These are phyloP conservation scores for Cosmia pyralina DNA, from an alignment of 2,888 invertebrate species.

Conservation along the genomic window DNA sequence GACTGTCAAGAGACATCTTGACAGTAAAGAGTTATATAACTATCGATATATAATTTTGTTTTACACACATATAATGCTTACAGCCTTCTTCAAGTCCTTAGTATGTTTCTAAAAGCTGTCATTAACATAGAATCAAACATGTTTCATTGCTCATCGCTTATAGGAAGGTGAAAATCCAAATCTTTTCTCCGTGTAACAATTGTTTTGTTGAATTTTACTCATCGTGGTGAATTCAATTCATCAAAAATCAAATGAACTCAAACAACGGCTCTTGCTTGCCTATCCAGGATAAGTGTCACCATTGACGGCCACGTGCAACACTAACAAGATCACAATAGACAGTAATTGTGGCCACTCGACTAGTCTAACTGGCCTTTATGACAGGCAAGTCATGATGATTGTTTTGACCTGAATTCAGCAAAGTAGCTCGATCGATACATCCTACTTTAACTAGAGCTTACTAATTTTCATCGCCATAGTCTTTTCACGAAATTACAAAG, in stretches of 20 bases:
- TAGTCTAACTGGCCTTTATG: slow-evolving; percentile 7
- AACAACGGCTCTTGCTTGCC: neutral
- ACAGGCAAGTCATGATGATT: slow-evolving; percentile 13
- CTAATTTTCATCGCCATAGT: neutral
- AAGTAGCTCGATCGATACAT: slow-evolving; percentile 9
- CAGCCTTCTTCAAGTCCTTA: neutral
- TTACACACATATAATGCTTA: no score
- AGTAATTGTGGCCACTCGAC: neutral
- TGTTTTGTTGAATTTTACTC: neutral
- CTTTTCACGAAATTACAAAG: no score
- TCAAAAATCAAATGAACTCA: neutral
- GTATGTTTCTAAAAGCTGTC: neutral
- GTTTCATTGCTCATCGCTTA: no score
- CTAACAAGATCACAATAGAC: slow-evolving; percentile 39
- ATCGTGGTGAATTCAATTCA: neutral
- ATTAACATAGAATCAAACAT: no score
- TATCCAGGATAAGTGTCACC: slow-evolving; percentile 6
- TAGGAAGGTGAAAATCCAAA: neutral
- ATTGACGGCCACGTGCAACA: neutral
- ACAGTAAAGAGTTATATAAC: neutral
- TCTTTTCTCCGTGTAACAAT: neutral
- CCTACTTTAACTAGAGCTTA: neutral
- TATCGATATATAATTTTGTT: neutral
- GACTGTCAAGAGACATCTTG: no score
- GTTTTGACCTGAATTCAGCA: slow-evolving; percentile 18